Conservation (phyloP, 2,888 invertebrate species). For the Andrena marginata region DNA sequence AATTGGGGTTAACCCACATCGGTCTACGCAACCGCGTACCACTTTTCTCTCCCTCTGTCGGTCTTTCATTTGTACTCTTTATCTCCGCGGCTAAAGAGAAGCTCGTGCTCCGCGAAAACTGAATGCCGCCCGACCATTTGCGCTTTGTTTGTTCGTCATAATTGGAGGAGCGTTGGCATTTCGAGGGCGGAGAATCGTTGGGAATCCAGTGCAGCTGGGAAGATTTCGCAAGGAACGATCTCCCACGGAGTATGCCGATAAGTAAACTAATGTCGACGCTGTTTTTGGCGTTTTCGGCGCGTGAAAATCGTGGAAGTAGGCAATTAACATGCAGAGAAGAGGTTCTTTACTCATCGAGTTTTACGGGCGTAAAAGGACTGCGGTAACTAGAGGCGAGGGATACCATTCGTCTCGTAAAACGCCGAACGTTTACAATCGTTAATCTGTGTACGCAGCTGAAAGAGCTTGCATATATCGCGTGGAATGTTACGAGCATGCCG, state of each 20-base stretch:
- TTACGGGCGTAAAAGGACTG: neutral
- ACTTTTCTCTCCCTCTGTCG: neutral
- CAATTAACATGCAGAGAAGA: no score
- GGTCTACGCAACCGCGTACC: conserved; percentile 33
- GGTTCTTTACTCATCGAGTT: neutral
- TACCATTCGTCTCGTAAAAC: conserved; percentile 19
- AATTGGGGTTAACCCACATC: conserved; percentile 50
- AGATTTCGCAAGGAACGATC: neutral
- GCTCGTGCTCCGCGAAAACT: conserved; percentile 15
- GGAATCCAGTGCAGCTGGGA: neutral
- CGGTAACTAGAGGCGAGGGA: neutral
- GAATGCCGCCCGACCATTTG: conserved; percentile 28
- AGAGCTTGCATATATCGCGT: conserved; percentile 10
- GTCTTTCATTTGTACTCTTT: conserved; percentile 24
- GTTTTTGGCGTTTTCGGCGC: neutral
- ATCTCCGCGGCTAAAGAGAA: conserved; percentile 13
- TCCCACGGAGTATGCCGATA: no score
- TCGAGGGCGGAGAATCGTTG: conserved; percentile 7
- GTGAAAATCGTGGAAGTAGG: neutral
- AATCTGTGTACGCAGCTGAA: conserved; percentile 10
- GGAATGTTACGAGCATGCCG: conserved; percentile 28
- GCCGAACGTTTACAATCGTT: conserved; percentile 33
- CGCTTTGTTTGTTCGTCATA: conserved; percentile 23
- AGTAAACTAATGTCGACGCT: neutral
- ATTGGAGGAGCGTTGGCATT: neutral